Evolutionary conservation across 2,797 vertebrate genomes (phyloP).

Genomic region (Tragopan temminckii): DNA sequence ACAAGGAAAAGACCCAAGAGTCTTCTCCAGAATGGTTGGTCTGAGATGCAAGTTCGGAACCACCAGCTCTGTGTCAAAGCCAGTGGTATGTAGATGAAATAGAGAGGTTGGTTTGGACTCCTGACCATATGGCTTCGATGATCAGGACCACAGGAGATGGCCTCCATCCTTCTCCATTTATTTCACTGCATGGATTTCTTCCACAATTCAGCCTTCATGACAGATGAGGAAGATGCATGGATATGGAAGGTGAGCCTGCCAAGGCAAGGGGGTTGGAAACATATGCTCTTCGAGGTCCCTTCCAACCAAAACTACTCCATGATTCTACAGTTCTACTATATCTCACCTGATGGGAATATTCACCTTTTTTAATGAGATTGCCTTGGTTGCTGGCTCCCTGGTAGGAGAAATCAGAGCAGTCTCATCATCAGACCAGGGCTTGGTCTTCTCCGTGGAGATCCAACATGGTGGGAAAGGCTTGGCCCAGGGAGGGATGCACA

Average conservation of each 20-base stretch:
- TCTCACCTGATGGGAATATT: background rate
- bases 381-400: background rate
- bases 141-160: background rate
- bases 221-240: background rate
- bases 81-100: background rate
- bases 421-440: background rate
- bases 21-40: background rate
- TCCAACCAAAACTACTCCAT: no score
- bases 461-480: background rate
- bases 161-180: background rate
- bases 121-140: background rate
- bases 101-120: background rate
- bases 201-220: background rate
- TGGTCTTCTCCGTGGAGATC: background rate
- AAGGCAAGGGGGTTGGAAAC: background rate
- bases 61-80: background rate
- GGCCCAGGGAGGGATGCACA: background rate
- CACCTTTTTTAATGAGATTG: background rate
- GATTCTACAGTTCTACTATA: no score
- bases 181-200: background rate
- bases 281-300: no score
- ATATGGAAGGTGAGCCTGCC: background rate
- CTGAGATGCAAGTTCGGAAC: background rate
- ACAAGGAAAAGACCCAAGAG: background rate
- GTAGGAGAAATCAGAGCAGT: background rate